Evolutionary conservation across 2,113 vertebrate genomes (phyloP).

Genomic region (Glaucomys volans): DNA sequence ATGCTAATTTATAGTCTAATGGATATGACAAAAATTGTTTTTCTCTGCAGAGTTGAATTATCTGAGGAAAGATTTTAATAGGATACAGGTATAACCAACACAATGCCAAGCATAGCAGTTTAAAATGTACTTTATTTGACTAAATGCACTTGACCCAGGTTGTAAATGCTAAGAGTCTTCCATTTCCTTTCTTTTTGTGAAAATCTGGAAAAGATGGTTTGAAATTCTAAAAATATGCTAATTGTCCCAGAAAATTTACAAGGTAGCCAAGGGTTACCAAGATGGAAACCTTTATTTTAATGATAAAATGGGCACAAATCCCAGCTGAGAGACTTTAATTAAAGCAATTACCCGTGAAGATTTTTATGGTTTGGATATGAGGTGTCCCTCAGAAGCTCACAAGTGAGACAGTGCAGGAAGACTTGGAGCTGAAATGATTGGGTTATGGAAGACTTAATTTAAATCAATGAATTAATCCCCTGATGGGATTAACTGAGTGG

Average conservation of each 20-base stretch:
- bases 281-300: slow-evolving; percentile 67
- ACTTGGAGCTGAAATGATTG: too few relatives aligned
- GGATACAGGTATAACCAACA: neutral
- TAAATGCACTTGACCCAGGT: neutral
- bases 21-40: neutral
- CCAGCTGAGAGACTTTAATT: slow-evolving; percentile 84
- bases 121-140: neutral
- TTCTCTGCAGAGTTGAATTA: neutral
- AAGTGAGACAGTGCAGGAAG: too few relatives aligned
- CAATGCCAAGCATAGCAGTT: neutral
- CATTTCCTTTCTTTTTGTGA: neutral
- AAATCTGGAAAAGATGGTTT: neutral
- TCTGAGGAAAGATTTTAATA: neutral
- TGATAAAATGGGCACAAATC: slow-evolving; percentile 76
- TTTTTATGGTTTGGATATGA: too few relatives aligned
- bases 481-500: too few relatives aligned
- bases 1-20: neutral
- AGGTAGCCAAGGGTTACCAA: neutral
- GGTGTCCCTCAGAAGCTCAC: too few relatives aligned
- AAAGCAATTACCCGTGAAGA: slow-evolving; percentile 53
- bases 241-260: slow-evolving; percentile 20
- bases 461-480: too few relatives aligned
- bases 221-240: neutral
- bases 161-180: neutral
- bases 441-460: too few relatives aligned